Evolutionary conservation across 2,797 vertebrate genomes (phyloP), one percentile per base, ranked within the genome.

Genomic region (Zalophus californianus): DNA sequence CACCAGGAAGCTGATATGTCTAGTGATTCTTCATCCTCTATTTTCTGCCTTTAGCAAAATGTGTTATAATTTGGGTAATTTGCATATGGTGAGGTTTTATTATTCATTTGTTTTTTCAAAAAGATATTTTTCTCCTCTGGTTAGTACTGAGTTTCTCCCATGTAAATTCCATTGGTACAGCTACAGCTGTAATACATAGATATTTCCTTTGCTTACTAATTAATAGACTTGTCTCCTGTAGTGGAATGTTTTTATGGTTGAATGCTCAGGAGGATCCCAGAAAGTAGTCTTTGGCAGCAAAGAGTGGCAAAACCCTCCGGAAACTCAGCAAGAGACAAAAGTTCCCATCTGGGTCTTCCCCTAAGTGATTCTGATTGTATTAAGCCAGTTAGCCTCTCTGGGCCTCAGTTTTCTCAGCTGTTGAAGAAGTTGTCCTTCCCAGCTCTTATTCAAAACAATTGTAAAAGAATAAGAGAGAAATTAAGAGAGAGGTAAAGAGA

Each of bases 261-360:
- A 91, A 56, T 85, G 3, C 86, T 94, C 60, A 80, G 41, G 48
- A 88, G 41, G 77, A 90, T 87, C 92, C 23, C 75, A 87, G 70
- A 82, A 96, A 96, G 52, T 90, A 96, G 73, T 93, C 70, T 77
- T 96, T 90, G 64, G 83, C 75, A 91, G 86, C 48, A 86, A 95
- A 95, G 23, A 77, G 16, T 94, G 56, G 11, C 60, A 21, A 50
- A 91, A 94, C 86, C 27, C 41, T 4, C 66, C 62, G 41, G 25
- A 94, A 96, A 87, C 35, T 73, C 68, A 97, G 86, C 48, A 96
- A 89, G 79, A 96, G 62, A 90, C 44, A 70, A 83, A 94, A 38
- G 38, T 91, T 86, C 62, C 16, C 75, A 56, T 95, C 52, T 50
- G 2, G 32, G 21, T 93, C 58, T 86, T 94, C 41, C 50, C 41